These are phyloP conservation scores for Percopsis omiscomaycus DNA, from an alignment of 2,797 vertebrate species.

Conservation along the genomic window DNA sequence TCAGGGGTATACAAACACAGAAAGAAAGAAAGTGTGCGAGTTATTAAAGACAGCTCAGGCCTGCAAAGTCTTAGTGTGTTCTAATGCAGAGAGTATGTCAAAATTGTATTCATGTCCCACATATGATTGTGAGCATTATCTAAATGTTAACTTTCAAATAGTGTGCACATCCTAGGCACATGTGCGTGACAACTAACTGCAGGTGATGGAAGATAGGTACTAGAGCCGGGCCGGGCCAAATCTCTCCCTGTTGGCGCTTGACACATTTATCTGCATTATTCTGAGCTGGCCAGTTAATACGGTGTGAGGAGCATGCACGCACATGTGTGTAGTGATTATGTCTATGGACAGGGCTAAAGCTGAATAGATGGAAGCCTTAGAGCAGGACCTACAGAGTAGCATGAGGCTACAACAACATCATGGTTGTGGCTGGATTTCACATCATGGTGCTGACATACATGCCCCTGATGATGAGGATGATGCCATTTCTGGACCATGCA, in stretches of 20 bases:
- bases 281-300: slow-evolving; percentile 25
- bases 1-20: neutral
- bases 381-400: slow-evolving; percentile 3
- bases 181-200: too few relatives aligned
- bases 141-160: neutral
- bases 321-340: slow-evolving; percentile 5
- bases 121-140: neutral
- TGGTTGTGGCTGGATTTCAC: slow-evolving; percentile 49
- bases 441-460: slow-evolving; percentile 65
- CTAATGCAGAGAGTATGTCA: too few relatives aligned
- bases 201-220: too few relatives aligned
- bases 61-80: neutral
- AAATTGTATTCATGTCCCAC: too few relatives aligned
- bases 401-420: slow-evolving; percentile 40
- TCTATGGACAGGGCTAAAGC: neutral
- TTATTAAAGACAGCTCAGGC: neutral
- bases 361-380: slow-evolving; percentile 28
- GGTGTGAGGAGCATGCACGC: slow-evolving; percentile 9
- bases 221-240: neutral
- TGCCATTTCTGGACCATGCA: slow-evolving; percentile 65
- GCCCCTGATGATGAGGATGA: slow-evolving; percentile 45
- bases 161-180: too few relatives aligned
- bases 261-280: slow-evolving; percentile 40
- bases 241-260: slow-evolving; percentile 11
- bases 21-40: too few relatives aligned